phyloP scores from a whole-genome alignment of 2,888 invertebrate species.

The Luperina nickerlii region DNA sequence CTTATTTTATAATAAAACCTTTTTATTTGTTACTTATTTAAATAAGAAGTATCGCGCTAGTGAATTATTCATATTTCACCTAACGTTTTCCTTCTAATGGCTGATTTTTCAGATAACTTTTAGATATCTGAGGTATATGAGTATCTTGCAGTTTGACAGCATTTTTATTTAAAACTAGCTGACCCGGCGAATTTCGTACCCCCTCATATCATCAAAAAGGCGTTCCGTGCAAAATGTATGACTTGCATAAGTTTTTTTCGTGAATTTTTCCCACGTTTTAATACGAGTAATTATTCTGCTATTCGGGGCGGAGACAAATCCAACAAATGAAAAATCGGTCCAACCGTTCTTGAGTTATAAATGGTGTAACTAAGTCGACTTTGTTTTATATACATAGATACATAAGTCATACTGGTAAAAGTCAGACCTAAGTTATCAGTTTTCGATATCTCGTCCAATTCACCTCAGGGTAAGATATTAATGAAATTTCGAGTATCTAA shows the following conservation, averaged over 20 bases:
- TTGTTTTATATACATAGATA: too few relatives aligned
- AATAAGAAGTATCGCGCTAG: background rate
- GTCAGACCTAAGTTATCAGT: background rate
- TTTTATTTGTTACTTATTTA: background rate
- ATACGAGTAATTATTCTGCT: too few relatives aligned
- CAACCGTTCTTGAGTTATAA: too few relatives aligned
- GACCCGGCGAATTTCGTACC: too few relatives aligned
- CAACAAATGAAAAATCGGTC: too few relatives aligned
- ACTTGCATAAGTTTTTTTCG: too few relatives aligned
- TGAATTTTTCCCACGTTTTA: too few relatives aligned
- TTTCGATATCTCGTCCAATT: background rate
- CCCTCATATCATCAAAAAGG: too few relatives aligned
- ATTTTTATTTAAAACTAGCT: background rate
- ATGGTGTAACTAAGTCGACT: too few relatives aligned
- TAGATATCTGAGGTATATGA: too few relatives aligned
- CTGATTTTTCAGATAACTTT: background rate
- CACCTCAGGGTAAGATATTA: conserved; percentile 45
- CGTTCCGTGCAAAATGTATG: too few relatives aligned
- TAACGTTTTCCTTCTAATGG: background rate
- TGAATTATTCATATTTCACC: background rate
- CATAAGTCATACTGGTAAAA: background rate
- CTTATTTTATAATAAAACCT: conserved; percentile 9
- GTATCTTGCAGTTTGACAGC: background rate
- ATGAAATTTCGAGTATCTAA: conserved; percentile 64
- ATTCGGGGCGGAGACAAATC: too few relatives aligned